These are phyloP conservation scores for Strigamia crassipes DNA, from an alignment of 2,888 invertebrate species.

Conservation along the genomic window DNA sequence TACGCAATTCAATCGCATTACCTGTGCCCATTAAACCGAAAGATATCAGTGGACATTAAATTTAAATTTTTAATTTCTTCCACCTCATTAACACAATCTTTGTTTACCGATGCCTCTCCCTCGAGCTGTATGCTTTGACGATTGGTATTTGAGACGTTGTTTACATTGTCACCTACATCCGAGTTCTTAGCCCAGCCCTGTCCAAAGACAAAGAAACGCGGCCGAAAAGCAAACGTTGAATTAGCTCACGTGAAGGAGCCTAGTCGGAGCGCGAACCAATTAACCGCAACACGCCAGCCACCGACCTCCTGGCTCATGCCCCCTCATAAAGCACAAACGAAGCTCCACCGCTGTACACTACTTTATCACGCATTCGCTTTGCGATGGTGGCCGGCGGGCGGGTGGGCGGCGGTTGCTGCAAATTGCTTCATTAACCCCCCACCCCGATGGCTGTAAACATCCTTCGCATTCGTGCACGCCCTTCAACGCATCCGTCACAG, in stretches of 20 bases:
- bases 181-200: neutral
- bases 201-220: conserved; percentile 1
- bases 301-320: conserved; percentile 33
- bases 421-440: conserved; percentile 42
- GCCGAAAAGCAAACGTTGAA: conserved; percentile 13
- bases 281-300: conserved; percentile 28
- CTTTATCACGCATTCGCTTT: conserved; percentile 16
- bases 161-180: neutral
- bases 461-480: conserved; percentile 32
- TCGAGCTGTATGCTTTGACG: neutral
- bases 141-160: neutral
- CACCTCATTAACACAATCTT: neutral
- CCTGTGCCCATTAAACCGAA: neutral
- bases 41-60: neutral
- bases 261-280: conserved; percentile 24
- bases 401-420: conserved; percentile 27
- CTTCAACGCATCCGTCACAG: neutral
- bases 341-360: neutral
- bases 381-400: conserved; percentile 19
- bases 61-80: neutral
- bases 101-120: neutral
- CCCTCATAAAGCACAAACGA: conserved; percentile 30
- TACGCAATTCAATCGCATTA: neutral
- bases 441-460: conserved; percentile 38
- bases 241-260: neutral